Base-by-base conservation (phyloP, 1,140 invertebrate genomes). In the Pissodes strobi region DNA sequence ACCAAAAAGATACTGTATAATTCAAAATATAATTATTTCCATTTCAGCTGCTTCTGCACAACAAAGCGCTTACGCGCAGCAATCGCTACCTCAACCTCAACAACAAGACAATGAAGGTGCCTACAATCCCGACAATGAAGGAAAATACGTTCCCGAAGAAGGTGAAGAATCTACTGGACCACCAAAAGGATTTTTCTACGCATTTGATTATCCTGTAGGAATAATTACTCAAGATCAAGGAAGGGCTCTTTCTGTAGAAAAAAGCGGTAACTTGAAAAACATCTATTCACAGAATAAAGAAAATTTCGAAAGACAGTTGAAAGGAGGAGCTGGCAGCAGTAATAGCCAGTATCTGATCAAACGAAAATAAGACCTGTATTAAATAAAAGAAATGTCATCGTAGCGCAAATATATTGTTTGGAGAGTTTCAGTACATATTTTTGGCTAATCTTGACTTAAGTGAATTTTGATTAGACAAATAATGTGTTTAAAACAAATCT, bases 181-280 rank as follows among this genome's bases (percentile, higher is more conserved):
- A 22, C 86, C 86, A 30, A 83, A 82, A 73, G 86, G 86, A 51
- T 87, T 87, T 79, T 87, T 85, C 80, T 87, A 87, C 72, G 83
- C 80, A 60, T 86, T 84, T 77, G 82, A 84, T 64, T 87, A 87
- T 74, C 85, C 86, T 25, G 85, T 86, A 8, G 85, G 82, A 45
- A 81, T 83, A 52, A 81, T 84, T 34, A 79, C 80, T 4, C 74
- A 78, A 18, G 83, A 84, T 72, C 76, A 75, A 59, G 77, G 77
- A 3, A 68, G 74, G 1, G 72, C 62, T 30, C 48, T 52, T 5
- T 17, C 34, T 10, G 38, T 18, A 21, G 52, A 64, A 22, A 69
- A 74, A 59, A 72, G 72, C 18, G 61, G 60, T 17, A 66, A 64
- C 27, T 30, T 74, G 6, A 64, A 67, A 25, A 57, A 72, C 27